Base-by-base conservation (phyloP, 2,888 invertebrate genomes). In the Andrena flavipes region DNA sequence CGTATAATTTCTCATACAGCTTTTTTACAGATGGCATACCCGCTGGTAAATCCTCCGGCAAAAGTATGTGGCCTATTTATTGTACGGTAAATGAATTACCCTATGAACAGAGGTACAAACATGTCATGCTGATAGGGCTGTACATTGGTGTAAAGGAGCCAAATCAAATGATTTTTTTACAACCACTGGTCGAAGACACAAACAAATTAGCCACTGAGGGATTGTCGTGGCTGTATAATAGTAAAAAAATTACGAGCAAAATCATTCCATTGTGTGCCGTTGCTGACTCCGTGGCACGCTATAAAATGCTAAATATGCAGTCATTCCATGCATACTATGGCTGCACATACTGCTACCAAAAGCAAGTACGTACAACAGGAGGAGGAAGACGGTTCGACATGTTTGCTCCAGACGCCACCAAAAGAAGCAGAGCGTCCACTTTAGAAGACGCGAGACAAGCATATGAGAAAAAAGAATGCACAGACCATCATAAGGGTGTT, bases 41-140 rank as follows among this genome's bases (percentile, higher is more conserved):
- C 33, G 65, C 72, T 73, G 54, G 72, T 7, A 73, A 73, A 35
- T 73, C 65, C 13, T 65, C 54, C 5, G n/a, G 13, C 54, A 73
- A 73, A 54, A 54, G 35, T 54, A 64, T 35, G 33, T 72, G 72
- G 65, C 65, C 72, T 73, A 73, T 73, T 73, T 73, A 73, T 73
- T 33, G 63, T 54, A 73, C 72, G 3, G 65, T 73, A 13, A 73
- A 73, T 73, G 35, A 73, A 73, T 4, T 73, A 5, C 65, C 67
- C 51, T 73, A 65, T 73, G 65, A 65, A 65, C 51, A 73, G 0
- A 51, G 54, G 2, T 54, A 35, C 51, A 65, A 13, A 10, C 65
- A 73, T 67, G 65, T 73, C 64, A 26, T 73, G 51, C 65, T 65
- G 63, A 54, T 35, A 65, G 72, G 65, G n/a, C 49, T 73, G 35